phyloP scores from a whole-genome alignment of 2,113 vertebrate genomes.

The Rhinolophus sinicus region DNA sequence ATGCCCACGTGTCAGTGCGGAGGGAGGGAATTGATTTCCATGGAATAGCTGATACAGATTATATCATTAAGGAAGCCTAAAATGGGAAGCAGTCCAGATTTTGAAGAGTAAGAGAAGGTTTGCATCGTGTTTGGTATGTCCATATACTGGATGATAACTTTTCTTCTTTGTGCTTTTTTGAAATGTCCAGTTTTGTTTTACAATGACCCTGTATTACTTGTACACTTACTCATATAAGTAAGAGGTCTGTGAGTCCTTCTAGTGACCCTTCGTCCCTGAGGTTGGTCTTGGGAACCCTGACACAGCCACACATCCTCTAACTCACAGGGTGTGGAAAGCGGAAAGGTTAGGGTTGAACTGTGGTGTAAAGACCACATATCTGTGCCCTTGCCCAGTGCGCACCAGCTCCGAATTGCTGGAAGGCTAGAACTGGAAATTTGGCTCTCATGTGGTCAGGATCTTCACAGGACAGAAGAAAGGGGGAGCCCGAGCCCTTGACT shows the following conservation, averaged over 20 bases:
- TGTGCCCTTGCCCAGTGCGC: neutral
- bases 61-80: slow-evolving; percentile 46
- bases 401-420: neutral
- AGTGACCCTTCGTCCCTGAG: neutral
- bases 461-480: neutral
- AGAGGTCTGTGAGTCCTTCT: neutral
- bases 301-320: neutral
- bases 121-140: neutral
- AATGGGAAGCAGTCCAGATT: neutral
- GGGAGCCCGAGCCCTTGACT: neutral
- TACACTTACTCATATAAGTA: neutral
- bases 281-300: too few relatives aligned
- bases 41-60: slow-evolving; percentile 65
- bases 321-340: neutral
- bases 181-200: neutral
- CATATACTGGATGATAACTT: neutral
- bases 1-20: slow-evolving; percentile 57
- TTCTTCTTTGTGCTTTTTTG: slow-evolving; percentile 10
- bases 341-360: neutral
- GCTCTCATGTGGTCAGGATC: neutral
- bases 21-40: slow-evolving; percentile 53
- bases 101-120: neutral
- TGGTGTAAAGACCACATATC: neutral
- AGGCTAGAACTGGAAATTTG: neutral
- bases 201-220: neutral